A percentile compares a stretch with the other conserved stretches of the same genome.
Conservation (phyloP, 2,797 vertebrate genomes). For the Steatocranus sp. region DNA sequence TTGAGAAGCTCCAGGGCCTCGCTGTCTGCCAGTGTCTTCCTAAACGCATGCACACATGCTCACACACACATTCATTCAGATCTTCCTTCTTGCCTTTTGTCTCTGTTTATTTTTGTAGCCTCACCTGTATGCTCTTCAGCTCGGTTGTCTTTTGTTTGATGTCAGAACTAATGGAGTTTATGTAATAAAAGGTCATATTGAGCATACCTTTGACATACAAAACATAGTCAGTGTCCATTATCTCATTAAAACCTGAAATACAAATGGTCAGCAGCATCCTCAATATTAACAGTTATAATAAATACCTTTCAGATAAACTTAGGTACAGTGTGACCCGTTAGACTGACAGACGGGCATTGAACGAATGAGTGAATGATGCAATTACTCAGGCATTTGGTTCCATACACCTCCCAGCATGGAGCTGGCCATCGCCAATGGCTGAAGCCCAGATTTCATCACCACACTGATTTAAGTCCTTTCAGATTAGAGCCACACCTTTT, state of each 20-base stretch:
- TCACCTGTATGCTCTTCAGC: neutral
- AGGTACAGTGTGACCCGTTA: neutral
- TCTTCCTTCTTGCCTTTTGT: neutral
- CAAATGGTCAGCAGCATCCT: neutral
- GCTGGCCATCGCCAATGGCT: slow-evolving; percentile 21
- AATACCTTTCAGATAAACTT: neutral
- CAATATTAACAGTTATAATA: neutral
- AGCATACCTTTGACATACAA: neutral
- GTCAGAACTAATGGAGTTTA: fast-evolving
- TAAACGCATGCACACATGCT: neutral
- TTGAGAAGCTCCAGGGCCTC: slow-evolving; percentile 43
- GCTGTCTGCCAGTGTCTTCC: slow-evolving; percentile 24
- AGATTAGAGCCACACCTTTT: neutral
- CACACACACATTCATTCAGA: neutral
- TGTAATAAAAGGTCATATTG: neutral
- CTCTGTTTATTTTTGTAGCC: neutral
- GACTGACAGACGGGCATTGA: slow-evolving; percentile 50
- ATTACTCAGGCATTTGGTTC: slow-evolving; percentile 34
- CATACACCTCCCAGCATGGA: slow-evolving; percentile 22
- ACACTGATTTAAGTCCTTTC: neutral
- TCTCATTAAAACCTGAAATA: neutral
- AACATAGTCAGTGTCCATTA: neutral
- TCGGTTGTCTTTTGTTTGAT: neutral
- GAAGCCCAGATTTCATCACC: neutral
- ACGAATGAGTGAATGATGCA: slow-evolving; percentile 48